Evolutionary conservation across 1,140 invertebrate genomes (phyloP).

Genomic region (Drosophila truncata): DNA sequence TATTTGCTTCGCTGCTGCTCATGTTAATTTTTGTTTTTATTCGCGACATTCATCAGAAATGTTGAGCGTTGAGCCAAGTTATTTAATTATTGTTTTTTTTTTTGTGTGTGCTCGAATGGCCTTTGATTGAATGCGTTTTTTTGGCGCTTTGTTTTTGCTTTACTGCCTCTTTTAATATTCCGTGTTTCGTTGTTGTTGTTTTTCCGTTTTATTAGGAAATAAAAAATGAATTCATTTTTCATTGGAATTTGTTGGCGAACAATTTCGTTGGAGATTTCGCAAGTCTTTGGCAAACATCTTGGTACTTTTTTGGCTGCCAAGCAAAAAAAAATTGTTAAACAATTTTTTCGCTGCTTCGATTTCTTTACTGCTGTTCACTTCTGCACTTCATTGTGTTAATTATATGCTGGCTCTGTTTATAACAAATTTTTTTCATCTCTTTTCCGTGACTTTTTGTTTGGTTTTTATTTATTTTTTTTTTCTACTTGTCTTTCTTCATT

Average conservation of each 20-base stretch:
- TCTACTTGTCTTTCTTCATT: slow-evolving; percentile 33
- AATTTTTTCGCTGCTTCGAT: slow-evolving; percentile 46
- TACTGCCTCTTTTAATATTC: slow-evolving; percentile 14
- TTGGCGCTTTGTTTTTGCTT: slow-evolving; percentile 20
- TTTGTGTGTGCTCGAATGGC: slow-evolving; percentile 15
- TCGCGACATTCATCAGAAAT: slow-evolving; percentile 29
- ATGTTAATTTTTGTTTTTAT: neutral
- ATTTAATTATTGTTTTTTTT: slow-evolving; percentile 38
- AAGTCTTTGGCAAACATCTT: slow-evolving; percentile 54
- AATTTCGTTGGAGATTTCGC: slow-evolving; percentile 24
- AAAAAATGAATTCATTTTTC: slow-evolving; percentile 45
- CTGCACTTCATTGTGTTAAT: slow-evolving; percentile 65
- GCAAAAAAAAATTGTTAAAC: slow-evolving; percentile 32
- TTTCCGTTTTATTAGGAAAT: slow-evolving; percentile 21
- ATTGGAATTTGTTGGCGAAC: slow-evolving; percentile 27
- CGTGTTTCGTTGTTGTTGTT: slow-evolving; percentile 4
- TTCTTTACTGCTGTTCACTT: slow-evolving; percentile 37
- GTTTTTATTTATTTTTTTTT: slow-evolving; percentile 11
- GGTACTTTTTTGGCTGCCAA: slow-evolving; percentile 49
- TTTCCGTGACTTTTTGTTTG: slow-evolving; percentile 43
- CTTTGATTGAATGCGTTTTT: slow-evolving; percentile 41
- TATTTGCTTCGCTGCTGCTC: slow-evolving; percentile 20
- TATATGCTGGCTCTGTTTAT: slow-evolving; percentile 55
- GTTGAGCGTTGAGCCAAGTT: slow-evolving; percentile 25
- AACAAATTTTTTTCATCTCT: slow-evolving; percentile 34